Percentiles rank a stretch among this genome's conserved stretches.
Conservation (phyloP, 2,797 vertebrate genomes). For the Euphonia xanthogaster region DNA sequence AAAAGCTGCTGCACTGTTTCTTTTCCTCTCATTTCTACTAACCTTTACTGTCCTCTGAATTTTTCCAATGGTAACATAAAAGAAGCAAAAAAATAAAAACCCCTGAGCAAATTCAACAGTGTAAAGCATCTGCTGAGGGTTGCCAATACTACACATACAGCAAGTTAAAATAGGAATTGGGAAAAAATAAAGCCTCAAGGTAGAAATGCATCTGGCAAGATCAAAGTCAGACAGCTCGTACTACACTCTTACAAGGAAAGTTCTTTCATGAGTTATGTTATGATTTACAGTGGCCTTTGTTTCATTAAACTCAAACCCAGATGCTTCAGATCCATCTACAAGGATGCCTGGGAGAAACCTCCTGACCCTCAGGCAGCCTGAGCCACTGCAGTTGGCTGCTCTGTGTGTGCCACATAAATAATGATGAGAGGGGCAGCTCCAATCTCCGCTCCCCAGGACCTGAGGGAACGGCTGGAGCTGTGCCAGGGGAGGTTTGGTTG, state of each 20-base stretch:
- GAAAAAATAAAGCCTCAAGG: not conserved
- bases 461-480: not conserved
- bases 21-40: not conserved
- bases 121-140: not conserved
- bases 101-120: not conserved
- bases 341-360: not conserved
- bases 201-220: slow-evolving; percentile 8
- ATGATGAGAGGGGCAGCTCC: not conserved
- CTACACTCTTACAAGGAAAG: not conserved
- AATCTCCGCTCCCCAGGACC: not conserved
- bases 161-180: not conserved
- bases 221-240: not conserved
- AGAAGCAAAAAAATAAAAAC: not conserved
- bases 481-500: not conserved
- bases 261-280: not conserved
- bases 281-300: not conserved
- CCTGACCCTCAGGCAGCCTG: not conserved
- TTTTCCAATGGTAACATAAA: not conserved
- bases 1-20: not conserved
- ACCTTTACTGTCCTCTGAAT: not conserved
- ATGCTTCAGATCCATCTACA: not conserved
- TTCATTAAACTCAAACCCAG: not conserved
- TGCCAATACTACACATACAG: not conserved
- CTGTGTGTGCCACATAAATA: not conserved
- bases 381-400: not conserved